Base-by-base conservation (phyloP, 1,140 invertebrate genomes). In the Eurosta solidaginis region DNA sequence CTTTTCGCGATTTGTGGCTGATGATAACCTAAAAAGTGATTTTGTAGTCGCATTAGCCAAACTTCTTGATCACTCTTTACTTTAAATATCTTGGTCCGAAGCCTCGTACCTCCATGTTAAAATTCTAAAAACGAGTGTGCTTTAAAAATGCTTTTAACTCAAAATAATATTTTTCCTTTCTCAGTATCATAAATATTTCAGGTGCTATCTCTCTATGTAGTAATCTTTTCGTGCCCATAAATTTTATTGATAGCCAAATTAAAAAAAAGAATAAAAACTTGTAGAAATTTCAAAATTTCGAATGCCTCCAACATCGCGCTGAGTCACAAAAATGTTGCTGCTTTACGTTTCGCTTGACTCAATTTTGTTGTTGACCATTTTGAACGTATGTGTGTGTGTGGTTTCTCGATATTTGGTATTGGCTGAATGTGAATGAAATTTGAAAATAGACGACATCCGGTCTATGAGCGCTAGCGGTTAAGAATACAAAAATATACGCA, bases 391-490 rank as follows among this genome's bases (percentile, higher is more conserved):
- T 17, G 85, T 83, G 83, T 84, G 83, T 83, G 85, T 85, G 83
- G 81, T 79, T 68, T 78, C 78, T 78, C 78, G 80, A 73, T 79
- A 78, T n/a, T 77, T 79, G 45, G 14, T 54, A 17, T 75, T 47
- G 74, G 75, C n/a, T 50, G 47, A 75, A 42, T 75, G 74, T 75
- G 74, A 75, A 75, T 45, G 42, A 27, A 29, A 45, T 75, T 75
- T 42, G 82, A 85, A 85, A 85, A 85, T 85, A 85, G 84, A 85
- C 84, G 80, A 85, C 84, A 75, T 75, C 74, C 74, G 74, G 74
- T 75, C 74, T 75, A 10, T 47, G 74, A n/a, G 42, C 42, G 74
- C 27, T 0, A 36, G 14, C 59, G 59, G 33, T 68, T 68, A 68
- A 68, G 59, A 68, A 68, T 68, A 68, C 59, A 42, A 36, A 68